A percentile compares a stretch with the other conserved stretches of the same genome.
Conservation (phyloP, 92 coral and sea anemone species). For the Epizoanthus scotinus region DNA sequence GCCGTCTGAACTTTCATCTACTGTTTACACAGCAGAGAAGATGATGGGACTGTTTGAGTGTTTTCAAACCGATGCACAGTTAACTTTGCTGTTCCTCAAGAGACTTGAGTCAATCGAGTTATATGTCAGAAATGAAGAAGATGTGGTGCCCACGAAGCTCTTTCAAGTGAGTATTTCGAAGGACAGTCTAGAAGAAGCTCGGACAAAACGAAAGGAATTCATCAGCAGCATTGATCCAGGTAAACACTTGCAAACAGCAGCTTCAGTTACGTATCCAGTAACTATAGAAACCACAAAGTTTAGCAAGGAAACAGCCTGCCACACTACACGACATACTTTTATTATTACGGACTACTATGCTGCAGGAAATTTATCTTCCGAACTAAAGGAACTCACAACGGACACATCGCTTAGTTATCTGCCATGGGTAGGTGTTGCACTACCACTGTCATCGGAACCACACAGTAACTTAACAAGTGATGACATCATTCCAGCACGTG, state of each 20-base stretch:
- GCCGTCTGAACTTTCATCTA: conserved; percentile 64
- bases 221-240: conserved; percentile 29
- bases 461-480: conserved; percentile 1
- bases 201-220: conserved; percentile 53
- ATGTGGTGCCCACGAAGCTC: conserved; percentile 40
- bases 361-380: conserved; percentile 18
- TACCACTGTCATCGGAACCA: conserved; percentile 16
- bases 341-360: conserved; percentile 50
- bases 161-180: conserved; percentile 60
- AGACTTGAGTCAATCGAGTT: conserved; percentile 58
- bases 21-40: conserved; percentile 62
- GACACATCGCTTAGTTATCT: conserved; percentile 38
- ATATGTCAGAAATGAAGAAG: conserved; percentile 50
- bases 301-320: conserved; percentile 5
- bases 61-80: conserved; percentile 55
- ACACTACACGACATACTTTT: conserved; percentile 13
- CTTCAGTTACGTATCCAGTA: conserved; percentile 51
- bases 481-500: not conserved
- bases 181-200: conserved; percentile 48
- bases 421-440: conserved; percentile 60
- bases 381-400: conserved; percentile 30
- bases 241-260: conserved; percentile 42
- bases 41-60: conserved; percentile 54
- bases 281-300: conserved; percentile 40
- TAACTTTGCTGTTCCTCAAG: conserved; percentile 61